Evolutionary conservation across 2,888 invertebrate species (phyloP).

Genomic region (Acrocera orbiculus): DNA sequence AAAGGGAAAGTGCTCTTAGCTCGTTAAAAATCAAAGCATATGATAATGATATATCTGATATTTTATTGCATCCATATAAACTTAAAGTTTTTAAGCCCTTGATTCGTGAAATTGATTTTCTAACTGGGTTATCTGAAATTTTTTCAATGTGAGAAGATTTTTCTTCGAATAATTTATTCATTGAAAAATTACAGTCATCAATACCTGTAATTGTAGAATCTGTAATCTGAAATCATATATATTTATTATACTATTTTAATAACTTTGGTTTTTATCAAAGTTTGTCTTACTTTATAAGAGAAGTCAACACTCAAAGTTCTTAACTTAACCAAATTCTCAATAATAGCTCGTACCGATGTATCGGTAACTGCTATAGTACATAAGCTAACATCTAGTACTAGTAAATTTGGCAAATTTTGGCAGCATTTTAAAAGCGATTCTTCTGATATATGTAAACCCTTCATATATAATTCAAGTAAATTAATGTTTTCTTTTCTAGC

Average conservation of each 20-base stretch:
- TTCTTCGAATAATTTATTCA: no score
- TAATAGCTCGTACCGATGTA: conserved; percentile 45
- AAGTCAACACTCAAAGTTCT: conserved; percentile 40
- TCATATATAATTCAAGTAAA: conserved; percentile 38
- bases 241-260: no score
- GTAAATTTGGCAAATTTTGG: conserved; percentile 38
- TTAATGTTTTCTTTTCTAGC: conserved; percentile 34
- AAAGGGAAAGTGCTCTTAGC: conserved; percentile 41
- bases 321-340: conserved; percentile 41
- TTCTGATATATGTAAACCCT: conserved; percentile 43
- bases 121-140: no score
- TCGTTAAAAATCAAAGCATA: conserved; percentile 50
- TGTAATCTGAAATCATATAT: no score
- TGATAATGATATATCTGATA: conserved; percentile 53
- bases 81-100: conserved; percentile 41
- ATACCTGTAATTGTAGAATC: no score
- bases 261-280: no score
- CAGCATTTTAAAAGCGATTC: conserved; percentile 42
- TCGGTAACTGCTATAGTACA: conserved; percentile 58
- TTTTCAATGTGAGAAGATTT: no score
- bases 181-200: no score
- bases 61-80: conserved; percentile 48
- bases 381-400: conserved; percentile 43
- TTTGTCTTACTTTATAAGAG: no score
- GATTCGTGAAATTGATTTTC: conserved; percentile 35